Conservation (phyloP, 1,140 invertebrate genomes). For the Trinorchestia longiramus region DNA sequence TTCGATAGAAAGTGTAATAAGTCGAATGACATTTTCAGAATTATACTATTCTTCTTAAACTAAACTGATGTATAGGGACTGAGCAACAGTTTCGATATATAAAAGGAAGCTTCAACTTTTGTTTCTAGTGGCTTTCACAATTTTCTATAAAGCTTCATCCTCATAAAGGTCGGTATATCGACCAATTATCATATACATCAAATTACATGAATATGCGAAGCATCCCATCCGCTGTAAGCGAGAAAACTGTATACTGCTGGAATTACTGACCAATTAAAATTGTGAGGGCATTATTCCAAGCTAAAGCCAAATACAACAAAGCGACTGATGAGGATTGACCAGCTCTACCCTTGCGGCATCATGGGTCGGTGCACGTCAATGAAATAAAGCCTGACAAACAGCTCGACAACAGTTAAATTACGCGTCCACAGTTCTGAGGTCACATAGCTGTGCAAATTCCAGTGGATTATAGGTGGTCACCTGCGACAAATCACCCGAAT, state of each 20-base stretch:
- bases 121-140: not conserved
- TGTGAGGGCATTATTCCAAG: not conserved
- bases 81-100: not conserved
- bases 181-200: not conserved
- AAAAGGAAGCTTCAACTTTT: not conserved
- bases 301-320: not conserved
- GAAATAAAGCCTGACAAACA: not conserved
- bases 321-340: not conserved
- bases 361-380: not conserved
- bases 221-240: not conserved
- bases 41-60: not conserved
- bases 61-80: not conserved
- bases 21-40: not conserved
- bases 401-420: not conserved
- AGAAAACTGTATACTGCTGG: not conserved
- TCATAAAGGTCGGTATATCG: not conserved
- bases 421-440: not conserved
- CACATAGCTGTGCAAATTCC: not conserved
- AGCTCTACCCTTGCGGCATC: not conserved
- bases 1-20: not conserved
- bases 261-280: not conserved
- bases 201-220: not conserved
- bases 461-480: slow-evolving; percentile 14
- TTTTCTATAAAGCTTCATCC: not conserved
- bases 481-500: not conserved